Conservation (phyloP, 2,797 vertebrate genomes). For the Scleropages formosus region DNA sequence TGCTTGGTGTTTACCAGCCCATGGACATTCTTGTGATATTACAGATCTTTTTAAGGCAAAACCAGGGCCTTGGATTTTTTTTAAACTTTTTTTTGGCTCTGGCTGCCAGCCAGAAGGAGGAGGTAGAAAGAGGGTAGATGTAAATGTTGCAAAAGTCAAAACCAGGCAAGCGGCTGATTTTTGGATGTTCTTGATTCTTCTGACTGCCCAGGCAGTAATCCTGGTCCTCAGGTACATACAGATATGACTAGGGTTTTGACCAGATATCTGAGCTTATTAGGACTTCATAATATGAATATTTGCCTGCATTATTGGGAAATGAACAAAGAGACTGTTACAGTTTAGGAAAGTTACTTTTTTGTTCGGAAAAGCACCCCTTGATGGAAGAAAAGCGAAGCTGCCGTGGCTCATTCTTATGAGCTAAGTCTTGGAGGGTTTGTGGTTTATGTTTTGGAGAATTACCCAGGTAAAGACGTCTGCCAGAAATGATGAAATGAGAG, state of each 20-base stretch:
- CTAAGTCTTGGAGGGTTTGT: not conserved
- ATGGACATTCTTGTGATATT: not conserved
- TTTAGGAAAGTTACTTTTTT: too few species aligned
- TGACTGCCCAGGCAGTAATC: not conserved
- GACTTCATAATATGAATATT: too few species aligned
- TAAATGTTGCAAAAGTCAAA: not conserved
- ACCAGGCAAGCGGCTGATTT: not conserved
- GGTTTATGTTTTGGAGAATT: not conserved
- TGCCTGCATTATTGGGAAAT: too few species aligned
- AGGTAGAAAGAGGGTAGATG: not conserved
- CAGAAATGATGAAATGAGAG: not conserved
- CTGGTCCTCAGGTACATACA: not conserved
- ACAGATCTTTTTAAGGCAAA: not conserved
- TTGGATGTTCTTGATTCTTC: not conserved
- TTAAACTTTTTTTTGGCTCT: not conserved
- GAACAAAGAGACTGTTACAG: too few species aligned
- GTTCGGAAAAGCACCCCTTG: too few species aligned
- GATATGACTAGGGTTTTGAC: too few species aligned
- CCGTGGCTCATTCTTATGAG: not conserved
- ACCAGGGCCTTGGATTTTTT: not conserved
- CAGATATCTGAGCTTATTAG: too few species aligned
- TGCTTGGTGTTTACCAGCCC: not conserved
- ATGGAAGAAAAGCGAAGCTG: too few species aligned
- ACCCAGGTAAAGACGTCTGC: not conserved
- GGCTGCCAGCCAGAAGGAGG: not conserved